These are phyloP conservation scores for Thalassoma bifasciatum DNA, from an alignment of 2,113 vertebrate genomes.

Conservation along the genomic window DNA sequence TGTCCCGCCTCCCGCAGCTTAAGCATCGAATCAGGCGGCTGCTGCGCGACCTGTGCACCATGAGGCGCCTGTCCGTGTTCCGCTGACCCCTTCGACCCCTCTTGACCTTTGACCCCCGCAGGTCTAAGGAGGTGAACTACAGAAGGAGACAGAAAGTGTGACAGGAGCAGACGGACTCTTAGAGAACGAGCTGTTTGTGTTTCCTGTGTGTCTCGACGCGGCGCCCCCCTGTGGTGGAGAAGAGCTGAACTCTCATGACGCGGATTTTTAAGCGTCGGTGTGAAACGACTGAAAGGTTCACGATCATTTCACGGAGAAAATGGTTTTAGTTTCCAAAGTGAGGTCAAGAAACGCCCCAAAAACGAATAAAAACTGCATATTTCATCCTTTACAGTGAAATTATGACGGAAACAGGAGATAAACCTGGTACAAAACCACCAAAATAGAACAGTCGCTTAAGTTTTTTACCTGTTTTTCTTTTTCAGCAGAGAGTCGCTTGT, in stretches of 20 bases:
- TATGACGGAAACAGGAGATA: no score
- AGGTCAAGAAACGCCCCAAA: no score
- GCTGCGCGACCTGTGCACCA: slow-evolving; percentile 91
- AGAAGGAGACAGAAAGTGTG: no score
- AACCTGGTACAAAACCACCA: no score
- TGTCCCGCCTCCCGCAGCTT: slow-evolving; percentile 95
- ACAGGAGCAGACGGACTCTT: background rate
- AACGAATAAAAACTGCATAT: no score
- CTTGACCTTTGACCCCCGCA: background rate
- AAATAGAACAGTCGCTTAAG: no score
- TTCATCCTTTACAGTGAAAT: no score
- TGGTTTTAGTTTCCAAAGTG: no score
- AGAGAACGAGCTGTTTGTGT: background rate
- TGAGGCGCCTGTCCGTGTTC: slow-evolving; percentile 91
- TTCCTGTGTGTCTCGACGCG: background rate
- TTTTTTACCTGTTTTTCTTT: no score
- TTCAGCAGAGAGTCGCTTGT: no score
- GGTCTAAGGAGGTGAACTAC: background rate
- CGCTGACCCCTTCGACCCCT: slow-evolving; percentile 66
- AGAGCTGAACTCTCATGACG: background rate
- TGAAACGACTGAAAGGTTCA: background rate
- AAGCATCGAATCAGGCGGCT: slow-evolving; percentile 96
- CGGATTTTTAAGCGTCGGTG: background rate
- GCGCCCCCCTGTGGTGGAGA: slow-evolving; percentile 23
- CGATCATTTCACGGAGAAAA: no score